Evolutionary conservation across 2,797 vertebrate species (phyloP), one percentile per base, ranked within the genome.

Genomic region (Petrocephalus schoutedeni): DNA sequence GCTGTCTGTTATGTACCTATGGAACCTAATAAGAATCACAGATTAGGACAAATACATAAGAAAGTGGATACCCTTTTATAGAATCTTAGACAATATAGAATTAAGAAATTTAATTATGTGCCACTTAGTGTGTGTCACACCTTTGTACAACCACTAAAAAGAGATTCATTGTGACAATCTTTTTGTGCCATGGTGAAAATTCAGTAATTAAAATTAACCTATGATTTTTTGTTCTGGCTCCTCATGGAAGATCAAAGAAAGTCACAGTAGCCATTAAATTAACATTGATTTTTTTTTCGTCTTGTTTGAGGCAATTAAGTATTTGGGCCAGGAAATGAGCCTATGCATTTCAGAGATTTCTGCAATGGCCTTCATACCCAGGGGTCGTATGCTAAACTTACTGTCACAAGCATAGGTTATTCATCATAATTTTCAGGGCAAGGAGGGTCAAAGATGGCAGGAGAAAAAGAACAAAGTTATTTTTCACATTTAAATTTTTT

Each of bases 331-430:
- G 89, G 84, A 89, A 89, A 89, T 88, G 87, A 88, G 86, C 90
- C 91, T 89, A 89, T 86, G 89, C 91, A 89, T 89, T 89, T 19
- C 86, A 88, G 88, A 89, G 77, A 19, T 88, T 92, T 88, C 87
- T 89, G 88, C 83, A 87, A 59, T 21, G 77, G 57, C 83, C 61
- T 61, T 71, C 56, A 56, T 71, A 82, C 88, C 57, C 0, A 0
- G 77, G 87, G 90, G 51, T 89, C 54, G 28, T 23, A 21, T 86
- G 87, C 89, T 85, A 89, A 88, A 89, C 89, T 88, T 74, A 87
- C 45, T 86, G 82, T 90, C 58, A 85, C 28, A 36, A 49, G 14
- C 56, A 87, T 58, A 23, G 77, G 89, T 64, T 71, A 89, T 91
- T 89, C 88, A 92, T 94, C 77, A 85, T 32, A 77, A 19, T 86